Percentiles rank a stretch among this genome's conserved stretches.
Evolutionary conservation across 2,888 invertebrate genomes (phyloP).

Genomic region (Nesidiocoris tenuis): DNA sequence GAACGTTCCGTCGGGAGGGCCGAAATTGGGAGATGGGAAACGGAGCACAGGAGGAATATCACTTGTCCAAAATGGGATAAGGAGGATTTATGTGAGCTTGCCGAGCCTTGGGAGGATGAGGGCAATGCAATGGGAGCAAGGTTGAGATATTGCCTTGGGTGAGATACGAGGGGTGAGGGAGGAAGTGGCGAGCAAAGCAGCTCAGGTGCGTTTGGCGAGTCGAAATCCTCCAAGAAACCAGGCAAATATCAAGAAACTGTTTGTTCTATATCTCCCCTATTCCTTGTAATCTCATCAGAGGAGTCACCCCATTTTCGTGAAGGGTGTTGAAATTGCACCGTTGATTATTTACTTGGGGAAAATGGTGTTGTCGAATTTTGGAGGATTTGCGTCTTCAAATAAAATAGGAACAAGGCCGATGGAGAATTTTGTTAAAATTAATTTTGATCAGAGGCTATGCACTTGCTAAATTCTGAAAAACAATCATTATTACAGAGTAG

Average conservation of each 20-base stretch:
- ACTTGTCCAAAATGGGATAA: slow-evolving; percentile 28
- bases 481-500: too few species aligned
- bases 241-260: not conserved
- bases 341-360: too few species aligned
- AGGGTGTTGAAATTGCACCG: too few species aligned
- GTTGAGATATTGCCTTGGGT: not conserved
- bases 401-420: too few species aligned
- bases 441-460: too few species aligned
- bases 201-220: not conserved
- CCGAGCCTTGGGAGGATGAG: not conserved
- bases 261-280: not conserved
- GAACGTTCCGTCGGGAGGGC: slow-evolving; percentile 1
- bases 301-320: too few species aligned
- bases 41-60: slow-evolving; percentile 13
- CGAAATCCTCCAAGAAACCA: not conserved
- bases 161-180: not conserved
- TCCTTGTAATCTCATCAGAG: too few species aligned
- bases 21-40: not conserved
- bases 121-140: not conserved
- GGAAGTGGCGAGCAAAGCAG: not conserved
- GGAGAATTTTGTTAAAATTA: too few species aligned
- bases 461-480: too few species aligned
- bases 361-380: too few species aligned
- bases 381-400: too few species aligned
- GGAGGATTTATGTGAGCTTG: slow-evolving; percentile 18